phyloP scores from a whole-genome alignment of 2,797 vertebrate species.

The Acipenser transmontanus region DNA sequence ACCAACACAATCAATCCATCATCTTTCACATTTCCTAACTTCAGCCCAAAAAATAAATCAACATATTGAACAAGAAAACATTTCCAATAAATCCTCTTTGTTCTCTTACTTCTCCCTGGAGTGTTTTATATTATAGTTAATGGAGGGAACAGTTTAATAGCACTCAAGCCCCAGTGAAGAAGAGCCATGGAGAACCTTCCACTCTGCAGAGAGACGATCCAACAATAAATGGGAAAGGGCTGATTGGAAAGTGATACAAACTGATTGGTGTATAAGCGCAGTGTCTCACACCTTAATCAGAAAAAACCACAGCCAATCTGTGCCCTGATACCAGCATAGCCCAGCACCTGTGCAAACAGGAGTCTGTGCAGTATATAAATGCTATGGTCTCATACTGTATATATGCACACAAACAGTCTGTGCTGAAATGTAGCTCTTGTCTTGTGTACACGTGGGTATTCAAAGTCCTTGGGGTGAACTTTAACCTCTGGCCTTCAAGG shows the following conservation, averaged over 20 bases:
- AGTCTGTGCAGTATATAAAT: not conserved
- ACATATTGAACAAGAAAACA: too few species aligned
- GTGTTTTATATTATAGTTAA: too few species aligned
- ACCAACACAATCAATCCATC: constrained; percentile 59
- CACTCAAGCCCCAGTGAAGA: too few species aligned
- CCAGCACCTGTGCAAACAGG: not conserved
- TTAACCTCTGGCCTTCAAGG: not conserved
- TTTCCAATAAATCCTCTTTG: too few species aligned
- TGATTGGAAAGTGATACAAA: not conserved
- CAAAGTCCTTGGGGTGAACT: not conserved
- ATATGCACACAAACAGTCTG: not conserved
- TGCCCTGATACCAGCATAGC: not conserved
- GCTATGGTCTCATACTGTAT: not conserved
- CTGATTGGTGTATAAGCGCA: not conserved
- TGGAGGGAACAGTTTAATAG: too few species aligned
- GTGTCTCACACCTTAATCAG: not conserved
- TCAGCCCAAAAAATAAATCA: constrained; percentile 27
- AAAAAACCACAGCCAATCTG: not conserved
- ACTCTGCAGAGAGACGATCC: too few species aligned
- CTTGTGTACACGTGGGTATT: too few species aligned
- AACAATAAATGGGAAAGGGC: too few species aligned
- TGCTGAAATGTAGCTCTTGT: too few species aligned
- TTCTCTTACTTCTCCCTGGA: too few species aligned
- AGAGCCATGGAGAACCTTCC: too few species aligned
- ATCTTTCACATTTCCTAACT: constrained; percentile 50